Conservation (phyloP, 2,888 invertebrate species). For the Cataglyphis cursor region DNA sequence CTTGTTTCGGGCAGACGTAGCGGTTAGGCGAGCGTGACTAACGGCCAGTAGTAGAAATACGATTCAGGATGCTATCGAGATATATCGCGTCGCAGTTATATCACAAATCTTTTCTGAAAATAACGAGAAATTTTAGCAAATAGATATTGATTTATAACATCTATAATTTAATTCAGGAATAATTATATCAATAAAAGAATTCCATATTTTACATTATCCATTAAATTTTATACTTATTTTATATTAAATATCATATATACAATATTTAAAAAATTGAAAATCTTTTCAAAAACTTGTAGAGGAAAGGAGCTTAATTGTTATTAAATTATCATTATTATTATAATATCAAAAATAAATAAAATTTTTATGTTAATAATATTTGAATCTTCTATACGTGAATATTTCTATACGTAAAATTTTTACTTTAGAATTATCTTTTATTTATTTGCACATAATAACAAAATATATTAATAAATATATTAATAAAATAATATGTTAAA, state of each 20-base stretch:
- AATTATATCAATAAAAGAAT: not conserved
- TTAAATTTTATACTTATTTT: not conserved
- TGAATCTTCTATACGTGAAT: not conserved
- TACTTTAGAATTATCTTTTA: not conserved
- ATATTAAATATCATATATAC: not conserved
- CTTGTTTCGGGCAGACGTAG: not conserved
- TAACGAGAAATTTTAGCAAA: not conserved
- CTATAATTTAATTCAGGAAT: not conserved
- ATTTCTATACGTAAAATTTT: not conserved
- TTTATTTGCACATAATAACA: not conserved
- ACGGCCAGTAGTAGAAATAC: slow-evolving; percentile 31
- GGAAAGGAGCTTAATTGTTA: not conserved
- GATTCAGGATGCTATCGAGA: slow-evolving; percentile 11
- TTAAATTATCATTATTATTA: not conserved
- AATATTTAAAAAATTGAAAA: not conserved
- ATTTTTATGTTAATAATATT: not conserved
- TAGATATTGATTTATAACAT: not conserved
- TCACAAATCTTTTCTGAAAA: not conserved
- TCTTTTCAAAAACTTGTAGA: not conserved
- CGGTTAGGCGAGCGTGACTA: slow-evolving; percentile 34
- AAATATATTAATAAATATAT: not conserved
- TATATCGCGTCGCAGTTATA: not conserved
- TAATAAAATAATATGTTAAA: not conserved
- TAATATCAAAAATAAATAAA: not conserved
- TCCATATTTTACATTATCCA: not conserved